A percentile compares a stretch with the other conserved stretches of the same genome.
phyloP scores from a whole-genome alignment of 92 coral and sea anemone genomes.

The Heteractis magnifica region DNA sequence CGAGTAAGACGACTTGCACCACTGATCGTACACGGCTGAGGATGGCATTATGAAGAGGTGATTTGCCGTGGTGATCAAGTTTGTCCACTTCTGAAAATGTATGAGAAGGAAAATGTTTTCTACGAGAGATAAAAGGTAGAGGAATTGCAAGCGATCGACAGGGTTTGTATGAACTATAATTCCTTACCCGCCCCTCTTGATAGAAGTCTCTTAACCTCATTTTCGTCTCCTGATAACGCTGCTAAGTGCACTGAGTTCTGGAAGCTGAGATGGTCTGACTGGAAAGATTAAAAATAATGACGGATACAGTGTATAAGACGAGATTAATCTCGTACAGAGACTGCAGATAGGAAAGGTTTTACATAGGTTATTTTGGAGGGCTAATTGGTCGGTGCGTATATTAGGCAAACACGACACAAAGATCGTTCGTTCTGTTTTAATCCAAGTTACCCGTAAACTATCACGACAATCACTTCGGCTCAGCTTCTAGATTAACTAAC shows the following conservation, averaged over 20 bases:
- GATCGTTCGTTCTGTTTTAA: no score
- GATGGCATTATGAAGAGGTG: conserved; percentile 64
- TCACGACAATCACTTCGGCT: no score
- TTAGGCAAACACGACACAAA: no score
- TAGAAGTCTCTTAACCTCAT: conserved; percentile 27
- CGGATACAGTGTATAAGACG: not conserved
- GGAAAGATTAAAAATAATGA: not conserved
- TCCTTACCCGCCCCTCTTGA: conserved; percentile 32
- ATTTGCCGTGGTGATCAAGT: conserved; percentile 50
- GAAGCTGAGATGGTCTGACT: conserved; percentile 14
- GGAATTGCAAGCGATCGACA: no score
- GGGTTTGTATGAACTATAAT: not conserved
- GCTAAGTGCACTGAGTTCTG: conserved; percentile 36
- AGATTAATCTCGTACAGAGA: not conserved
- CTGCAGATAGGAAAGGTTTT: no score
- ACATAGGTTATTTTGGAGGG: no score
- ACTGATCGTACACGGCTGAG: conserved; percentile 38
- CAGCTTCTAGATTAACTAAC: no score
- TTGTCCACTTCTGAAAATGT: conserved; percentile 30
- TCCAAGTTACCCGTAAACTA: no score
- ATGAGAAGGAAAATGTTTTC: no score
- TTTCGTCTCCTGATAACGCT: conserved; percentile 35
- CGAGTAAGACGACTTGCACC: conserved; percentile 41
- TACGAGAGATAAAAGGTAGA: no score
- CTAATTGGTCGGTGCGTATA: no score